Evolutionary conservation across 2,113 vertebrate species (phyloP).

Genomic region (Ivindomyrus marchei): DNA sequence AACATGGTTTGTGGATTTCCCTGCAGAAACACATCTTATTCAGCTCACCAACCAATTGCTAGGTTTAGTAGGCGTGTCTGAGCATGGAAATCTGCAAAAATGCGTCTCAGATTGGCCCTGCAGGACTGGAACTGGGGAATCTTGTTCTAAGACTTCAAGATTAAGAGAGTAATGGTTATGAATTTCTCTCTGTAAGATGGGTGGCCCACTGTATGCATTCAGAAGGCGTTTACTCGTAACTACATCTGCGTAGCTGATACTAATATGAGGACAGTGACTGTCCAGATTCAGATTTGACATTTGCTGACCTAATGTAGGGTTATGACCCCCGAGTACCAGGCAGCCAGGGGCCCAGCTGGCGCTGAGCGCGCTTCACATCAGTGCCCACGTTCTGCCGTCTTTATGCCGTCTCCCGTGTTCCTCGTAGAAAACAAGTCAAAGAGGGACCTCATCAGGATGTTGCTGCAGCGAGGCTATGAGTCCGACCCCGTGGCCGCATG

Average conservation of each 20-base stretch:
- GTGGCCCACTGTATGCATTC: not conserved
- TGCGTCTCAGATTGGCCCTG: not conserved
- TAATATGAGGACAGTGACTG: not conserved
- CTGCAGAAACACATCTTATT: not conserved
- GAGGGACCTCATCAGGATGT: conserved; percentile 88
- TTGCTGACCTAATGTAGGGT: not conserved
- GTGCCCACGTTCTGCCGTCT: too few relatives aligned
- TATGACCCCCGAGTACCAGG: not conserved
- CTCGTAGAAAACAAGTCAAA: conserved; percentile 90
- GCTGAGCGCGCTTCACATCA: not conserved
- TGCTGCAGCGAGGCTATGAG: conserved; percentile 91
- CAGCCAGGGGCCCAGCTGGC: not conserved
- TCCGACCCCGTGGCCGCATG: conserved; percentile 94
- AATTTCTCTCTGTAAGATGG: not conserved
- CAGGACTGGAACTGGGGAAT: not conserved
- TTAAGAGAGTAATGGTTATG: not conserved
- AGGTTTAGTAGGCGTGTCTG: not conserved
- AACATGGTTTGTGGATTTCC: not conserved
- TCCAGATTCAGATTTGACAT: not conserved
- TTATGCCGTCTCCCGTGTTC: not conserved
- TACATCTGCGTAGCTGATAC: not conserved
- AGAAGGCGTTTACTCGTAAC: not conserved
- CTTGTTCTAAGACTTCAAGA: not conserved
- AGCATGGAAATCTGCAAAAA: not conserved
- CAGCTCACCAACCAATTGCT: not conserved